Conservation (phyloP, 2,797 vertebrate genomes). For the Ctenosaura bakeri region DNA sequence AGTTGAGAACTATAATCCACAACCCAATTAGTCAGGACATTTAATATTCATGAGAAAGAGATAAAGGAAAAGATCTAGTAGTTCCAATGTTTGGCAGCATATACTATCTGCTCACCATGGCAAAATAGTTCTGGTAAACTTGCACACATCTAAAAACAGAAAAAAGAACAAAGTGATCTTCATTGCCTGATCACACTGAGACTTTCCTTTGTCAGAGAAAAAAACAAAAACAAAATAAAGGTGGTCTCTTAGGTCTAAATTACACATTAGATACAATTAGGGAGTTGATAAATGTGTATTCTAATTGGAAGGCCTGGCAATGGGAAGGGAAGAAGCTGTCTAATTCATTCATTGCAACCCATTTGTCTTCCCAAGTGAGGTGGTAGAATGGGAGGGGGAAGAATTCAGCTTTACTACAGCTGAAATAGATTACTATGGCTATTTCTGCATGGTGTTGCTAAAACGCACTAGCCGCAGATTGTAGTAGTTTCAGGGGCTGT, state of each 20-base stretch:
- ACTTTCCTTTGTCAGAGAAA: slow-evolving; percentile 16
- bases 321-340: neutral
- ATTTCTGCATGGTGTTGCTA: no score
- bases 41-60: slow-evolving; percentile 73
- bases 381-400: neutral
- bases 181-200: slow-evolving; percentile 60
- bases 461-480: no score
- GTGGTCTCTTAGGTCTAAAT: slow-evolving; percentile 11
- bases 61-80: slow-evolving; percentile 72
- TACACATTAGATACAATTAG: neutral
- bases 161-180: slow-evolving; percentile 60
- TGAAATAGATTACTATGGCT: neutral
- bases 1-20: slow-evolving; percentile 48
- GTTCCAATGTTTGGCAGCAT: slow-evolving; percentile 61
- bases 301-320: no score
- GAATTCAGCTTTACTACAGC: neutral
- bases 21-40: slow-evolving; percentile 69
- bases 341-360: neutral
- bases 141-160: slow-evolving; percentile 63
- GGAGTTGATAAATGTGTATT: neutral
- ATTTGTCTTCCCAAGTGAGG: neutral
- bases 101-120: slow-evolving; percentile 67
- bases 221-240: neutral
- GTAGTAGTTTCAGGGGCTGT: no score
- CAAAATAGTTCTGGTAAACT: slow-evolving; percentile 69